Percentiles rank a stretch among this genome's conserved stretches.
phyloP scores from a whole-genome alignment of 2,888 invertebrate genomes.

The Apoda limacodes region DNA sequence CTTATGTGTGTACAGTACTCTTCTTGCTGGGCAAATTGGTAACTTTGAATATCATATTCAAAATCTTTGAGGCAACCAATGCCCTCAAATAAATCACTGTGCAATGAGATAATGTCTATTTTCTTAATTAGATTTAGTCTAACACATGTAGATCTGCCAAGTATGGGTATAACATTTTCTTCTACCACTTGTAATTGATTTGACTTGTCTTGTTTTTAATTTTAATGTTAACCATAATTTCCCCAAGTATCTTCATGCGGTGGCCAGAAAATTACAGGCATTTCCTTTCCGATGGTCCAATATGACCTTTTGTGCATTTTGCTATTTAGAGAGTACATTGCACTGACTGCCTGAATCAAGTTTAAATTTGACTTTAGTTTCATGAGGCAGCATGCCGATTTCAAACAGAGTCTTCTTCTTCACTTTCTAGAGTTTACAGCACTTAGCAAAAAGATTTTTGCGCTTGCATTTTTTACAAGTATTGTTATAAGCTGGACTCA shows the following conservation, averaged over 20 bases:
- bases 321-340: not conserved
- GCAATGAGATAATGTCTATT: not conserved
- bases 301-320: not conserved
- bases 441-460: not conserved
- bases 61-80: slow-evolving; percentile 9
- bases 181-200: not conserved
- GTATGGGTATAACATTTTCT: slow-evolving; percentile 3
- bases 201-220: not conserved
- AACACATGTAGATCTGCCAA: slow-evolving; percentile 6
- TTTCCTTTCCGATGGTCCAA: not conserved
- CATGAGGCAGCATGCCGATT: not conserved
- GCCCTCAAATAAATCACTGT: slow-evolving; percentile 8
- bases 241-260: not conserved
- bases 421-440: slow-evolving; percentile 1
- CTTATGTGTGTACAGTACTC: slow-evolving; percentile 3
- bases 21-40: slow-evolving; percentile 1
- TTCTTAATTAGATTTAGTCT: slow-evolving; percentile 3
- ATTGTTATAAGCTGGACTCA: not conserved
- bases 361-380: not conserved
- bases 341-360: not conserved
- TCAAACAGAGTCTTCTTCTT: not conserved
- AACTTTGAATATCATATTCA: slow-evolving; percentile 6
- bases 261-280: not conserved
- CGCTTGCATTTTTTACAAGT: not conserved
- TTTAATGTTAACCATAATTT: not conserved